Conservation (phyloP, 2,888 invertebrate genomes). For the Stratiomys singularior region DNA sequence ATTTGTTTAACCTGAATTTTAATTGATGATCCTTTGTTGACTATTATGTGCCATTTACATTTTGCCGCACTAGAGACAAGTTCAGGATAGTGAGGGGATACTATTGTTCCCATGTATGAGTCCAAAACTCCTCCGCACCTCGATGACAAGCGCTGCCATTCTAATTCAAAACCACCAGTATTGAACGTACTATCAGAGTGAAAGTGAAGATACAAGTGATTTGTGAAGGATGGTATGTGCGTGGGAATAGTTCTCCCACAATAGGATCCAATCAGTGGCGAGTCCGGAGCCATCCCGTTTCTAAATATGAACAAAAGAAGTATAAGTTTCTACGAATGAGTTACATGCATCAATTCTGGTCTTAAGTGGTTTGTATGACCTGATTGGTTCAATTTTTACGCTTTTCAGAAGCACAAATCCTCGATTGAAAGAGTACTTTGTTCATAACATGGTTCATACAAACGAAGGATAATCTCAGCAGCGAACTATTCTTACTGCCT, state of each 20-base stretch:
- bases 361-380: too few relatives aligned
- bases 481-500: too few relatives aligned
- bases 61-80: slow-evolving; percentile 75
- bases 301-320: too few relatives aligned
- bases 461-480: too few relatives aligned
- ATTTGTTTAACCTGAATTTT: slow-evolving; percentile 67
- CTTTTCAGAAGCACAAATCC: too few relatives aligned
- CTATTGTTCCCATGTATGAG: slow-evolving; percentile 77
- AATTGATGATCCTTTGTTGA: slow-evolving; percentile 77
- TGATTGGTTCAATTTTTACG: too few relatives aligned
- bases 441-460: too few relatives aligned
- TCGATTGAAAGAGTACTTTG: too few relatives aligned
- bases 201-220: slow-evolving; percentile 80
- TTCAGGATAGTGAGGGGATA: slow-evolving; percentile 87
- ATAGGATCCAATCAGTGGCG: slow-evolving; percentile 83
- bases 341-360: too few relatives aligned
- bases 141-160: slow-evolving; percentile 73
- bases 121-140: slow-evolving; percentile 86
- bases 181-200: slow-evolving; percentile 74
- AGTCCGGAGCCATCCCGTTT: slow-evolving; percentile 77
- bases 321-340: too few relatives aligned
- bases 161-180: slow-evolving; percentile 76
- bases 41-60: slow-evolving; percentile 84
- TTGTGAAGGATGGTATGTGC: slow-evolving; percentile 77
- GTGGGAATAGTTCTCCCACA: slow-evolving; percentile 77